Percentiles rank a stretch among this genome's conserved stretches.
phyloP scores from a whole-genome alignment of 2,113 vertebrate species.

The Ciconia boyciana region DNA sequence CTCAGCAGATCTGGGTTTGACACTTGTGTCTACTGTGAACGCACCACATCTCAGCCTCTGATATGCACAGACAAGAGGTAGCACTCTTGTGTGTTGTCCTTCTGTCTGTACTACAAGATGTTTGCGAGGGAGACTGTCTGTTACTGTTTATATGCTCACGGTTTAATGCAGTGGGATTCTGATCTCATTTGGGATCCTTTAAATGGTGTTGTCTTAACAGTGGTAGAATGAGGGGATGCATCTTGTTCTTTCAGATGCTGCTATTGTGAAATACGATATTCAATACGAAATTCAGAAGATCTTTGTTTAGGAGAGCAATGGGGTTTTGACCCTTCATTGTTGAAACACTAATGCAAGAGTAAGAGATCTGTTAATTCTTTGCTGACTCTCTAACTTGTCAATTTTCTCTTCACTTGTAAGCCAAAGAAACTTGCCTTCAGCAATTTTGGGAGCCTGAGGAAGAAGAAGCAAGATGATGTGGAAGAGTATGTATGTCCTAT shows the following conservation, averaged over 20 bases:
- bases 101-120: not conserved
- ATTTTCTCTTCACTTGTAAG: slow-evolving; percentile 68
- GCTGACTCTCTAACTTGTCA: not conserved
- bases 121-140: not conserved
- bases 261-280: not conserved
- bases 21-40: not conserved
- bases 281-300: not conserved
- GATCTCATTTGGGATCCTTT: not conserved
- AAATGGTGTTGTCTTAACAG: not conserved
- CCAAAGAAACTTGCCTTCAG: slow-evolving; percentile 91
- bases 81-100: not conserved
- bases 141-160: not conserved
- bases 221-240: not conserved
- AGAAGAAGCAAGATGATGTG: slow-evolving; percentile 91
- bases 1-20: not conserved
- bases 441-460: slow-evolving; percentile 90
- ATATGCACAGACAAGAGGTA: not conserved
- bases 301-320: not conserved
- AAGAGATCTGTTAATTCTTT: not conserved
- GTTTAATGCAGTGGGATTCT: not conserved
- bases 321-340: not conserved
- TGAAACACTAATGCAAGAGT: not conserved
- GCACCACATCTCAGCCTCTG: not conserved
- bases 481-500: slow-evolving; percentile 98
- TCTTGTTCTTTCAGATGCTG: not conserved